These are phyloP conservation scores for Peromyscus attwateri DNA, from an alignment of 2,797 vertebrate species.

Conservation along the genomic window DNA sequence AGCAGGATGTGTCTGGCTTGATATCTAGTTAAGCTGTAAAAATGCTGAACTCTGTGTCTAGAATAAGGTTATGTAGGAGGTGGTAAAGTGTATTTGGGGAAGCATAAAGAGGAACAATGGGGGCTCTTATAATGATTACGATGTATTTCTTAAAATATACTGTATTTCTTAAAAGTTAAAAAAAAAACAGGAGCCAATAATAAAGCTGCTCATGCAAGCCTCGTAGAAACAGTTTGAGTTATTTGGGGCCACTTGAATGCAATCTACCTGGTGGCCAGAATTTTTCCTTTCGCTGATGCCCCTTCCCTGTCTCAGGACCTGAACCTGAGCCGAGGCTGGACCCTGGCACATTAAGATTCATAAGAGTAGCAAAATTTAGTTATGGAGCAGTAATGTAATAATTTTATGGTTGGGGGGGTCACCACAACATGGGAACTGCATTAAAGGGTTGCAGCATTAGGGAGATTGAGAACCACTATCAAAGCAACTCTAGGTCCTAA, in stretches of 20 bases:
- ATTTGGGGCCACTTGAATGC: neutral
- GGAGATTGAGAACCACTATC: no score
- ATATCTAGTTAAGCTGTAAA: neutral
- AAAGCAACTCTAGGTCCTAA: neutral
- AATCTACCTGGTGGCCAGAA: neutral
- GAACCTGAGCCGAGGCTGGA: neutral
- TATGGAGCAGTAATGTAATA: neutral
- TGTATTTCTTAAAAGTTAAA: neutral
- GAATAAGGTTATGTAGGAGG: neutral
- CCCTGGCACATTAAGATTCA: neutral
- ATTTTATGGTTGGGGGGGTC: neutral
- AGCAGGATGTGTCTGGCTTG: neutral
- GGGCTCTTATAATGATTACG: neutral
- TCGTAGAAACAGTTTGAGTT: neutral
- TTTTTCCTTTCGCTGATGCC: neutral
- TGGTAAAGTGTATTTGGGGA: neutral
- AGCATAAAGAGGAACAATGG: neutral
- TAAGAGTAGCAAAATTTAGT: neutral
- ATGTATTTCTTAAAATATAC: neutral
- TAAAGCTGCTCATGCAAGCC: neutral
- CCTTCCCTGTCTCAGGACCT: neutral
- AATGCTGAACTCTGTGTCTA: neutral
- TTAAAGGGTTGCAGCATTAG: neutral
- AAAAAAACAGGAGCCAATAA: neutral
- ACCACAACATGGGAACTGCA: neutral